phyloP scores from a whole-genome alignment of 2,113 vertebrate genomes.

The Suricata suricatta region DNA sequence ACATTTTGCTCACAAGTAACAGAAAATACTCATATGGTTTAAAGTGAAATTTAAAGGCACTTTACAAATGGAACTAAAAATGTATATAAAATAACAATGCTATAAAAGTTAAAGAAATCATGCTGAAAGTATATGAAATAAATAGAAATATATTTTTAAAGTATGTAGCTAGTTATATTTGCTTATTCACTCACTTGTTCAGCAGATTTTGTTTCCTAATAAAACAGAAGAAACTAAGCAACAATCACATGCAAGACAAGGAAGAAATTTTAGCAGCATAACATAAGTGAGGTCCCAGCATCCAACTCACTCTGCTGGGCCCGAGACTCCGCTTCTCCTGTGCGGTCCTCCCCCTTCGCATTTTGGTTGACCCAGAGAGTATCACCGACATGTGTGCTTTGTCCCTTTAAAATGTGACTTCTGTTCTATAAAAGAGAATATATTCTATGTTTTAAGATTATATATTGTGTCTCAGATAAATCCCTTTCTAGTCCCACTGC shows the following conservation, averaged over 20 bases:
- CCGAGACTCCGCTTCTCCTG: neutral
- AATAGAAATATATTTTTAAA: neutral
- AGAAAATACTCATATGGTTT: constrained; percentile 38
- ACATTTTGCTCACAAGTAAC: constrained; percentile 13
- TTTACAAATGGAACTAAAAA: neutral
- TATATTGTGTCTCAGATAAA: neutral
- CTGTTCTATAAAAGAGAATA: neutral
- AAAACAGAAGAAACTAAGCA: neutral
- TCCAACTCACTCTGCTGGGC: neutral
- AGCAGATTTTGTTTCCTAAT: neutral
- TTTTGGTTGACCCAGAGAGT: neutral
- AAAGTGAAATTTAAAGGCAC: neutral
- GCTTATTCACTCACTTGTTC: neutral
- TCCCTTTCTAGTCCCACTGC: neutral
- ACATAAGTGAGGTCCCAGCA: neutral
- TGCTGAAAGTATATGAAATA: neutral
- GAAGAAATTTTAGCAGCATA: neutral
- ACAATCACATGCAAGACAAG: neutral
- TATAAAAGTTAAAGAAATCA: neutral
- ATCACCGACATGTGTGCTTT: neutral
- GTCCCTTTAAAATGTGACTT: neutral
- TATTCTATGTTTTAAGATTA: neutral
- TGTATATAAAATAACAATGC: neutral
- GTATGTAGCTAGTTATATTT: neutral
- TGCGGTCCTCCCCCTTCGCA: neutral